Evolutionary conservation across 2,888 invertebrate species (phyloP), one percentile per base, ranked within the genome.

Genomic region (Patella pellucida): DNA sequence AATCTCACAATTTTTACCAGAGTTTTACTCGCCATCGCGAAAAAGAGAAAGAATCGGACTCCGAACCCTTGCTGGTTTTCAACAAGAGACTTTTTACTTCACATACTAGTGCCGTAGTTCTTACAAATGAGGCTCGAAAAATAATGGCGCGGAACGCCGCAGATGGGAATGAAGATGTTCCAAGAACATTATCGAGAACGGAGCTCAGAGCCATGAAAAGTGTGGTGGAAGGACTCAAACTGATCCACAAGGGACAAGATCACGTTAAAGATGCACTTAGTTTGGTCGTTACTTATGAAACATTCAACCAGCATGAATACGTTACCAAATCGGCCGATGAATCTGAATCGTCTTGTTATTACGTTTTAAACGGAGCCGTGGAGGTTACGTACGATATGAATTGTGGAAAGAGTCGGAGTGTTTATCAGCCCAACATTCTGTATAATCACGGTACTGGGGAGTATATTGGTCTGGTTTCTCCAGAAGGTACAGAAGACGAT

Each of bases 391-490:
- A 87, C 71, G 87, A 86, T 69, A 80, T 85, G 75, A 78, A 80
- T 0, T 76, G 80, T 0, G 73, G 77, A 19, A 80, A 82, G 71
- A 84, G 85, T 2, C 78, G 85, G 41, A 83, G 82, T 69, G 86
- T 87, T 14, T 87, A 83, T 71, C 85, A 88, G 69, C 86, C 88
- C 0, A 85, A 87, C 74, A 86, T 88, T n/a, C 83, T 87, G 50
- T 88, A 88, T 80, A 85, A 82, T 68, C 88, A 88, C 70, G 85
- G 85, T 0, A 84, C 85, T 7, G 88, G 86, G 19, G 88, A 88
- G 76, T 88, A 86, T 71, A 78, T 88, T 9, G 87, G 87, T 0
- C 80, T 87, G 50, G 85, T 87, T 15, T 85, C 84, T 72, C 79
- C 85, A 19, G 86, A 86, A 69, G 86, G 85, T 3, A 76, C 81